Conservation (phyloP, 2,888 invertebrate species). For the Cordilura impudica region DNA sequence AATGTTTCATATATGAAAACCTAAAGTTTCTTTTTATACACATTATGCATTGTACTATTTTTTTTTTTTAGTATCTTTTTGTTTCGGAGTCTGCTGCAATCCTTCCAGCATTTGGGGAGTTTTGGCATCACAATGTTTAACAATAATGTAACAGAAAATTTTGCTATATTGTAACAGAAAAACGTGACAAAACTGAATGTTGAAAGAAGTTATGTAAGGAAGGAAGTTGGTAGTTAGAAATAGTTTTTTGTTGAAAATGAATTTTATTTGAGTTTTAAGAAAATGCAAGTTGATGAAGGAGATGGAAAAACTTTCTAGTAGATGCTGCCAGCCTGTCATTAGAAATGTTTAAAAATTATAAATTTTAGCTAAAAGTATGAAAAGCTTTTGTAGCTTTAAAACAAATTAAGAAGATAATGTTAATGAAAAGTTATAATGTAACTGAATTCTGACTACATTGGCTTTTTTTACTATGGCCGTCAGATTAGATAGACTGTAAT, state of each 20-base stretch:
- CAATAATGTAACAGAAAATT: constrained; percentile 18
- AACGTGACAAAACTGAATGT: constrained; percentile 53
- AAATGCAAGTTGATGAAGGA: not conserved
- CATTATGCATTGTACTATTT: not conserved
- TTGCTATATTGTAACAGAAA: constrained; percentile 46
- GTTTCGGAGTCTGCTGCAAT: not conserved
- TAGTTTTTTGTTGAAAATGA: constrained; percentile 31
- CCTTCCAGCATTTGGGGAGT: constrained; percentile 48
- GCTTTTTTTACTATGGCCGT: too few species aligned
- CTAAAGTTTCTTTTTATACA: constrained; percentile 47
- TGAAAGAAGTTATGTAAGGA: constrained; percentile 18
- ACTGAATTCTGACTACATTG: too few species aligned
- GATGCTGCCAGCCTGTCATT: constrained; percentile 21
- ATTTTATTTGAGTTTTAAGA: constrained; percentile 42
- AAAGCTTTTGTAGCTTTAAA: not conserved
- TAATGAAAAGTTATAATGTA: not conserved
- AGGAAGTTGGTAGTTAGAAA: constrained; percentile 11
- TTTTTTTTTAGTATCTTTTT: not conserved
- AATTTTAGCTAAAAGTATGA: not conserved
- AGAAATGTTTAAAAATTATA: not conserved
- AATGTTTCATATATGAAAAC: constrained; percentile 49
- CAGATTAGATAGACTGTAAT: too few species aligned
- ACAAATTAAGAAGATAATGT: too few species aligned
- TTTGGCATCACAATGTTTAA: constrained; percentile 22
- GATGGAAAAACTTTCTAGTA: not conserved